Conservation (phyloP, 2,888 invertebrate species). For the Zaprionus lineosus region DNA sequence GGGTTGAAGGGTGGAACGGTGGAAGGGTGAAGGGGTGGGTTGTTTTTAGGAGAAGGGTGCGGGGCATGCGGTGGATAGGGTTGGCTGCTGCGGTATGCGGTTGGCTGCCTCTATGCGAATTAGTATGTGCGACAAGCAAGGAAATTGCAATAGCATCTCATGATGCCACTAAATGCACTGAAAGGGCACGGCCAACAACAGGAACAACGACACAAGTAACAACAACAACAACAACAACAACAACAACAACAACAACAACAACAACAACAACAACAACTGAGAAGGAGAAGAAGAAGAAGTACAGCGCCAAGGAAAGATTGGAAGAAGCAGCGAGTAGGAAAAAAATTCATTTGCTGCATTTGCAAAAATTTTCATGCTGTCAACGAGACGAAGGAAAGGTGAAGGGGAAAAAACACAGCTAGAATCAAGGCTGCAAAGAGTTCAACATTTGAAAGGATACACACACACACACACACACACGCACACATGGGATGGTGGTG, state of each 20-base stretch:
- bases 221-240: conserved; percentile 14
- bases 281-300: not conserved
- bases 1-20: not conserved
- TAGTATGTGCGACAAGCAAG: conserved; percentile 80
- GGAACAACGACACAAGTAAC: conserved; percentile 23
- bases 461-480: conserved; percentile 8
- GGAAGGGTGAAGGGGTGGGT: too few relatives aligned
- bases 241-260: conserved; percentile 12
- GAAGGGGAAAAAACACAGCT: conserved; percentile 4
- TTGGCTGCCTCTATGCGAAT: conserved; percentile 70
- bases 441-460: conserved; percentile 47
- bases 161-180: conserved; percentile 78
- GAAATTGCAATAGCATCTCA: conserved; percentile 78
- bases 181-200: conserved; percentile 51
- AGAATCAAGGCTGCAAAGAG: conserved; percentile 11
- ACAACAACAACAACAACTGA: conserved; percentile 10
- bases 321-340: conserved; percentile 39
- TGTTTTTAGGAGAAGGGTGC: not conserved
- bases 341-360: conserved; percentile 79
- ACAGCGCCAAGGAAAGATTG: conserved; percentile 41
- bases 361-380: conserved; percentile 69
- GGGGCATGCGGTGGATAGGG: not conserved
- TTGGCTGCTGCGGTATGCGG: conserved; percentile 42
- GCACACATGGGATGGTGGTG: conserved; percentile 35
- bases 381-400: conserved; percentile 26